A percentile compares a stretch with the other conserved stretches of the same genome.
phyloP scores from a whole-genome alignment of 2,888 invertebrate genomes.

The Antitype chi region DNA sequence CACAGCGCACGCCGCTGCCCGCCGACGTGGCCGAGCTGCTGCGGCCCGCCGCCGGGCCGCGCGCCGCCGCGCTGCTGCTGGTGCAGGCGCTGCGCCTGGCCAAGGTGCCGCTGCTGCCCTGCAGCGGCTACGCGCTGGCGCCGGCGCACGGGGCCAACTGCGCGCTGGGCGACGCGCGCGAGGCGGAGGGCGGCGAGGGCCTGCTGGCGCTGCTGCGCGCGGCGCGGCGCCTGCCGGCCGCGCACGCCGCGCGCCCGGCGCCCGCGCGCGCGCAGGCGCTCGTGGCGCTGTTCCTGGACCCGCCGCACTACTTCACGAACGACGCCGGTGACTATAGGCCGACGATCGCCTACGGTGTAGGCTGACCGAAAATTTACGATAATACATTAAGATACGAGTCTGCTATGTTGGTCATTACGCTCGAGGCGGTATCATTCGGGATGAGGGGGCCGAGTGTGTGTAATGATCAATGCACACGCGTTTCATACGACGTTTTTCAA shows the following conservation, averaged over 20 bases:
- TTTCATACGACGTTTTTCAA: too few relatives aligned
- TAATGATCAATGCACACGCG: too few relatives aligned
- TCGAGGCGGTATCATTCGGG: too few relatives aligned
- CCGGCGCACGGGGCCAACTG: conserved; percentile 56
- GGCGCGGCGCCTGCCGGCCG: conserved; percentile 69
- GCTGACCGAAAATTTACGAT: too few relatives aligned
- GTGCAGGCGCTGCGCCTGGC: conserved; percentile 89
- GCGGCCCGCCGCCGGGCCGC: conserved; percentile 91
- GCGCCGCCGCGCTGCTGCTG: conserved; percentile 90
- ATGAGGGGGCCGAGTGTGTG: too few relatives aligned
- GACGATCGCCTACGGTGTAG: background rate
- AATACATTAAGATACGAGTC: too few relatives aligned
- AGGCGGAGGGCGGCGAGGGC: conserved; percentile 67
- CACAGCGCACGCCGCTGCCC: conserved; percentile 92
- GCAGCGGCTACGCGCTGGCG: conserved; percentile 54
- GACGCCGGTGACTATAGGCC: conserved; percentile 60
- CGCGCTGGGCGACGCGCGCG: conserved; percentile 56
- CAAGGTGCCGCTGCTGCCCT: conserved; percentile 74
- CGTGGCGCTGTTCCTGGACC: conserved; percentile 73
- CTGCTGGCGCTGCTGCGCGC: conserved; percentile 67
- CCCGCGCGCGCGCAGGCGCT: conserved; percentile 62
- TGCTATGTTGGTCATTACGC: too few relatives aligned
- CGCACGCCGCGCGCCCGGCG: conserved; percentile 64
- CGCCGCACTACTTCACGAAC: conserved; percentile 81
- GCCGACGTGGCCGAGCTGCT: conserved; percentile 93